Base-by-base conservation (phyloP, 2,113 vertebrate genomes). In the Lepidiolamprologus cunningtoni region DNA sequence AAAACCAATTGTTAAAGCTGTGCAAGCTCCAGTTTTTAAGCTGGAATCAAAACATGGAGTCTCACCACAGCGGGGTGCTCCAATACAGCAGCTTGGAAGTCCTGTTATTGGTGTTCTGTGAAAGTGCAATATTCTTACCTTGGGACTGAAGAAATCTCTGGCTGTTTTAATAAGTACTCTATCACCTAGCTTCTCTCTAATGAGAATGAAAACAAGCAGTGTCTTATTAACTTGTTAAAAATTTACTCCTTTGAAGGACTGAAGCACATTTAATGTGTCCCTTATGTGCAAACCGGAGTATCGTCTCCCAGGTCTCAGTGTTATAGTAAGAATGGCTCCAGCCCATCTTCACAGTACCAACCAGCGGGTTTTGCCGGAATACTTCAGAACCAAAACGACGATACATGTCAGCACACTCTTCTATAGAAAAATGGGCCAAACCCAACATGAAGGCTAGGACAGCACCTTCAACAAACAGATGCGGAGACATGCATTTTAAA, bases 271-370 rank as follows among this genome's bases (percentile, higher is more conserved):
- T 63, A 26, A 7, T 16, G 12, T 37, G 16, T 66, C 9, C 40
- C 7, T 13, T 47, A 31, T 31, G 40, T 86, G 63, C 78, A 33
- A 93, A 96, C 96, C 85, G 90, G 37, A 96, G 90, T 71, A 97
- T 94, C 53, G 3, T 86, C 89, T 97, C 96, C 96, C 96, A 97
- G 58, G 92, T 96, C 84, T 95, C 92, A 9, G 96, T 95, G 92
- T 89, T 93, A 81, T 97, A 97, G 90, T 96, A 97, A 33, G 96
- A 96, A 85, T 97, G 96, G 83, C 81, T 96, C 96, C 94, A 96
- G 85, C 96, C 96, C 96, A 97, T 96, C 87, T 97, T 95, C 87
- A 97, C 45, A 0, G 96, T 96, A 55, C 96, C 96, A 11, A 97
- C 92, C 76, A 97, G 90, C 1, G 85, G 94, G 84, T 96, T 97